Conservation (phyloP, 2,888 invertebrate species). For the Neoscelio sp. region DNA sequence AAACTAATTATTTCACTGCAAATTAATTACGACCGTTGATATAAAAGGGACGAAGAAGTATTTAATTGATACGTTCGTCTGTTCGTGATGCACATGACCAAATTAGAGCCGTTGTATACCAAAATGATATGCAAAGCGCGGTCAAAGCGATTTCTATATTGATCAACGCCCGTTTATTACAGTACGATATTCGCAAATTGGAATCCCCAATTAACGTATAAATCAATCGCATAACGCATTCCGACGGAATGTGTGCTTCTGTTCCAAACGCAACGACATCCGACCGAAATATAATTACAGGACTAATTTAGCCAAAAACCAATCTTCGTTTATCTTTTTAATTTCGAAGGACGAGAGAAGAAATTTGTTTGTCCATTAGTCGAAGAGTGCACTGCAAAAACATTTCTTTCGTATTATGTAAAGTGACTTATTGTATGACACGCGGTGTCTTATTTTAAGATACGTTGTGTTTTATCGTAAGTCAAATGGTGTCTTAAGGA, state of each 20-base stretch:
- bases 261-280: constrained; percentile 30
- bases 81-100: not conserved
- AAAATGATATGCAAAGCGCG: constrained; percentile 52
- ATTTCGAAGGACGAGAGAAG: no score
- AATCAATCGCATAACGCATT: constrained; percentile 61
- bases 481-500: no score
- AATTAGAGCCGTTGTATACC: constrained; percentile 24
- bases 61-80: no score
- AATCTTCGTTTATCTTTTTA: constrained; percentile 49
- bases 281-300: constrained; percentile 56
- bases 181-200: constrained; percentile 62
- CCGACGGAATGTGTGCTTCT: constrained; percentile 49
- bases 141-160: constrained; percentile 59
- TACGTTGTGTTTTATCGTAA: no score
- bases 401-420: no score
- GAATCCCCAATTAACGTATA: constrained; percentile 63
- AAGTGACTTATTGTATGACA: no score
- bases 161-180: constrained; percentile 61
- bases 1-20: no score
- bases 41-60: no score
- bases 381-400: no score
- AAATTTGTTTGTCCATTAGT: no score
- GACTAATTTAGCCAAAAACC: constrained; percentile 53
- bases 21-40: no score
- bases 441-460: no score